phyloP scores from a whole-genome alignment of 2,113 vertebrate species.

The Grus americana region DNA sequence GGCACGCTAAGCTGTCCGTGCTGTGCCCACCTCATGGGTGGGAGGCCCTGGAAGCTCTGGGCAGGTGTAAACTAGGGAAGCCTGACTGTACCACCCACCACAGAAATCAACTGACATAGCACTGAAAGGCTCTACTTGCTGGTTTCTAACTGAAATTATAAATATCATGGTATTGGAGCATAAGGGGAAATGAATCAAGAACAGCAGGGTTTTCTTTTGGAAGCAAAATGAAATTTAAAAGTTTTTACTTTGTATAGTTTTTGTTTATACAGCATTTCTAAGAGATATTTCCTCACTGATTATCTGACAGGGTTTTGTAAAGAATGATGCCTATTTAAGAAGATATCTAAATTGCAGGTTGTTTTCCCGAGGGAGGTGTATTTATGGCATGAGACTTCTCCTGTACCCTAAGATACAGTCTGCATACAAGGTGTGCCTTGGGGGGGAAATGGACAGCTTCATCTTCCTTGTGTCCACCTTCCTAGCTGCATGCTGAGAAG shows the following conservation, averaged over 20 bases:
- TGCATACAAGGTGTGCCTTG: background rate
- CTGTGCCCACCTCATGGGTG: too few species aligned
- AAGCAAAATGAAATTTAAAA: background rate
- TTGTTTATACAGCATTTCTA: background rate
- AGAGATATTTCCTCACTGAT: background rate
- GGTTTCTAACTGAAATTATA: background rate
- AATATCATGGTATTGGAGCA: background rate
- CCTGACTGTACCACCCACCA: background rate
- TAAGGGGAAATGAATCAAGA: background rate
- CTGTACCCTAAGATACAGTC: background rate
- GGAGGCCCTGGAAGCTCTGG: background rate
- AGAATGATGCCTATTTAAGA: background rate
- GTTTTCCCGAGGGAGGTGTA: background rate
- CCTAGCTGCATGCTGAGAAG: background rate
- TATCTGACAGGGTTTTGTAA: background rate
- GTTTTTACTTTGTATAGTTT: background rate
- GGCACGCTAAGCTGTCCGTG: accelerated
- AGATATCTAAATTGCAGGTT: background rate
- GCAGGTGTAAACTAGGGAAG: background rate
- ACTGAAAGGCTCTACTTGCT: background rate
- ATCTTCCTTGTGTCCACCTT: background rate
- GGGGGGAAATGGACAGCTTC: background rate
- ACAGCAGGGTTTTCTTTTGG: background rate
- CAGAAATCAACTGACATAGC: background rate
- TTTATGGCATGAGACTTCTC: background rate